Conservation (phyloP, 1,140 invertebrate genomes). For the Apis cerana region DNA sequence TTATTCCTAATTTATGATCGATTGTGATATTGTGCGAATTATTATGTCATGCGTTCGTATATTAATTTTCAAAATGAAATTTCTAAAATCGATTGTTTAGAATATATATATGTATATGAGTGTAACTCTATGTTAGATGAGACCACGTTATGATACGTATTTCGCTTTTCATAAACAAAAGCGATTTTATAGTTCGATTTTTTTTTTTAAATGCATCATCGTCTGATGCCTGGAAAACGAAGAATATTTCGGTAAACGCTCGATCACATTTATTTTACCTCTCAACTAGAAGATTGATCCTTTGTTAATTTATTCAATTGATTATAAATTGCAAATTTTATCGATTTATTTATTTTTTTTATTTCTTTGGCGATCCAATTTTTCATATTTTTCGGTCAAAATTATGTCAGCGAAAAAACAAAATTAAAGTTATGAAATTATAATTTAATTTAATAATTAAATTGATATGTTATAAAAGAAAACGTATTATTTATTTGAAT, state of each 20-base stretch:
- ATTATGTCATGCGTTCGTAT: constrained; percentile 24
- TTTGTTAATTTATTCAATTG: not conserved
- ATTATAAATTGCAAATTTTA: too few relatives aligned
- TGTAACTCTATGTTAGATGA: not conserved
- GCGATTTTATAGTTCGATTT: not conserved
- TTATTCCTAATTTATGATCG: constrained; percentile 36
- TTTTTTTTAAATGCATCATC: not conserved
- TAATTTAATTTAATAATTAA: too few relatives aligned
- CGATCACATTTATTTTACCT: not conserved
- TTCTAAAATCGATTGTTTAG: not conserved
- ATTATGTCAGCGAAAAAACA: too few relatives aligned
- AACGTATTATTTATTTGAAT: too few relatives aligned
- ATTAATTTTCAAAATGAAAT: constrained; percentile 48
- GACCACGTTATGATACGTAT: not conserved
- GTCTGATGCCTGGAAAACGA: not conserved
- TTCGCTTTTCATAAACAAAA: not conserved
- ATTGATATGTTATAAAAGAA: too few relatives aligned
- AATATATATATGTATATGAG: not conserved
- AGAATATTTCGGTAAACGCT: not conserved
- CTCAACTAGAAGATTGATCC: not conserved
- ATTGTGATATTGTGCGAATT: not conserved
- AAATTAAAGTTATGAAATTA: too few relatives aligned
- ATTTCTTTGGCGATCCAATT: too few relatives aligned
- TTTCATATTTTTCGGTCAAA: too few relatives aligned
- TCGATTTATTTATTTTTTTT: too few relatives aligned